These are phyloP conservation scores for Zaprionus lachaisei DNA, from an alignment of 1,140 invertebrate species.

Conservation along the genomic window DNA sequence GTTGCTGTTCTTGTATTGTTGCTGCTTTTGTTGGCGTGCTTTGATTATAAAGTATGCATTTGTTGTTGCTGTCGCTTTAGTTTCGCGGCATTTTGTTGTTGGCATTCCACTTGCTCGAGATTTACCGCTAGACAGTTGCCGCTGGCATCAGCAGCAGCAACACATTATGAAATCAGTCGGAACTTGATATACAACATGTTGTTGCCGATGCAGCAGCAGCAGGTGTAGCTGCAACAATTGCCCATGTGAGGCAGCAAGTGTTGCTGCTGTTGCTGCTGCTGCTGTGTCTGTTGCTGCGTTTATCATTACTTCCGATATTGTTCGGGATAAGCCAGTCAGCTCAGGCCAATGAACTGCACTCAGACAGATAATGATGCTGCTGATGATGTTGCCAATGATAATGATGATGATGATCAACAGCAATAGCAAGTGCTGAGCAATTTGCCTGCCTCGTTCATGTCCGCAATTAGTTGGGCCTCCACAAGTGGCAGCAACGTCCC, in stretches of 20 bases:
- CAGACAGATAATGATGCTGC: slow-evolving; percentile 1
- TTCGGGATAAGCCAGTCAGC: slow-evolving; percentile 27
- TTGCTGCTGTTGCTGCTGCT: slow-evolving; percentile 16
- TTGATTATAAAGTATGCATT: slow-evolving; percentile 31
- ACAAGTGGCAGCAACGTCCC: slow-evolving; percentile 12
- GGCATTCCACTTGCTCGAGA: slow-evolving; percentile 47
- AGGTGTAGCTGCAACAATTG: slow-evolving; percentile 43
- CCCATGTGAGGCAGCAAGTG: slow-evolving; percentile 35
- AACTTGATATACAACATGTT: slow-evolving; percentile 34
- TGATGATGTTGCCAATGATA: not conserved
- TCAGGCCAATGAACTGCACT: slow-evolving; percentile 29
- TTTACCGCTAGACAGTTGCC: slow-evolving; percentile 54
- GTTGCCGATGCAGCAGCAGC: not conserved
- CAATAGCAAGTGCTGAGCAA: slow-evolving; percentile 17
- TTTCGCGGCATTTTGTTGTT: slow-evolving; percentile 25
- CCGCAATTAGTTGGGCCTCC: slow-evolving; percentile 34
- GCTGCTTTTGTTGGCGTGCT: slow-evolving; percentile 28
- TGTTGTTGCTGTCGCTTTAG: slow-evolving; percentile 15
- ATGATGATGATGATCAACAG: slow-evolving; percentile 1
- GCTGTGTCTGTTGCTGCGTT: slow-evolving; percentile 33
- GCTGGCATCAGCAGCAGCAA: slow-evolving; percentile 27
- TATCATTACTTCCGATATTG: slow-evolving; percentile 50
- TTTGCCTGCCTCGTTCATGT: slow-evolving; percentile 19
- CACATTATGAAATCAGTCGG: slow-evolving; percentile 42
- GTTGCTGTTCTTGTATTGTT: slow-evolving; percentile 16